Evolutionary conservation across 2,113 vertebrate genomes (phyloP), one percentile per base, ranked within the genome.

Genomic region (Seriola aureovittata): DNA sequence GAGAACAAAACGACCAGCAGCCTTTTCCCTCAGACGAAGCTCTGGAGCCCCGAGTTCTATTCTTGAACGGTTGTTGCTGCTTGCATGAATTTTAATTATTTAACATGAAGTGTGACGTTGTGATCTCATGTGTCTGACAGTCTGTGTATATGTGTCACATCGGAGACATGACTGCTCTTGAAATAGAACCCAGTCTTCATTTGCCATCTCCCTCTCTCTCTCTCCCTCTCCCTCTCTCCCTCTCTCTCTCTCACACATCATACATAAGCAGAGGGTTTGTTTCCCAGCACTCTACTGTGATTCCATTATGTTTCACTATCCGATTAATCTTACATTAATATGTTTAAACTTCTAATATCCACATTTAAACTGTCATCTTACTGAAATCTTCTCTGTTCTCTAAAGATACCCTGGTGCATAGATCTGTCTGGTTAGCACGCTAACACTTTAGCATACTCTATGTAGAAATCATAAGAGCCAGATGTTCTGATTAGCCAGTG

Each of bases 41-140:
- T 69, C 64, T 52, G 38, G 36, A 84, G 52, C 16, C 14, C 67
- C 68, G 38, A 5, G 4, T 13, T 54, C 42, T 70, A 48, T 59
- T 80, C 60, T 29, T 25, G 54, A 72, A 76, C 68, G 13, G 4
- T 21, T 46, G 69, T 29, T 71, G 59, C 46, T 3, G 76, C 38
- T 5, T 42, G 44, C 54, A 67, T 73, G 57, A 70, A 46, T 69
- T 70, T 57, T 62, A 65, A 65, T 77, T 64, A 64, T 63, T 80
- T 46, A 84, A 75, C 69, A 59, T 77, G 58, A 78, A 80, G 87
- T 83, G 87, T 75, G 64, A 75, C 82, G 68, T 72, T 74, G 19
- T 71, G 80, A 91, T 90, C 84, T 92, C 80, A 91, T 90, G 71
- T 13, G 40, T 85, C 82, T 76, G 66, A 73, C 80, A 65, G 65